Evolutionary conservation across 2,113 vertebrate species (phyloP).

Genomic region (Protomyctophum bolini): DNA sequence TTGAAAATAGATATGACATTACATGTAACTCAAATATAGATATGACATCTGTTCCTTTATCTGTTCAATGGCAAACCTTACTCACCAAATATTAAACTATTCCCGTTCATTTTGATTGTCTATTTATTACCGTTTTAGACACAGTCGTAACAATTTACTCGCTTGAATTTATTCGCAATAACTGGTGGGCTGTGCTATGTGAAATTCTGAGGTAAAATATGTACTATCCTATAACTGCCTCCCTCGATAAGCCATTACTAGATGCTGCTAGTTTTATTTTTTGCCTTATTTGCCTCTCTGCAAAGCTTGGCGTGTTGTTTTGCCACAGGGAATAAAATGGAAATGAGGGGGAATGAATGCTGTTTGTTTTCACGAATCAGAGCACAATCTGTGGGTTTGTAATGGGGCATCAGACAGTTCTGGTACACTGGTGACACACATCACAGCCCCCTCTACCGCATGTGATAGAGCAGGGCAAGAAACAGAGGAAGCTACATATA

Average conservation of each 20-base stretch:
- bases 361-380: slow-evolving; percentile 54
- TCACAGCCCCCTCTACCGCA: slow-evolving; percentile 17
- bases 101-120: slow-evolving; percentile 25
- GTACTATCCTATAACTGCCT: slow-evolving; percentile 35
- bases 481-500: slow-evolving; percentile 1
- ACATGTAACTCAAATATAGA: too few relatives aligned
- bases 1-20: too few relatives aligned
- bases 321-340: slow-evolving; percentile 49
- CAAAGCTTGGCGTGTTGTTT: slow-evolving; percentile 21
- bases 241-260: slow-evolving; percentile 26
- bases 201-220: slow-evolving; percentile 22
- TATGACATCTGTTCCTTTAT: too few relatives aligned
- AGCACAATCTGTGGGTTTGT: slow-evolving; percentile 31
- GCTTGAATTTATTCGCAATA: slow-evolving; percentile 43
- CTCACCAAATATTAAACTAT: not conserved
- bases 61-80: too few relatives aligned
- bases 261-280: slow-evolving; percentile 35
- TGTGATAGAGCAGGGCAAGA: not conserved
- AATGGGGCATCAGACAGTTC: slow-evolving; percentile 35
- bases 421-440: slow-evolving; percentile 32
- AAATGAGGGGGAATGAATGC: slow-evolving; percentile 44
- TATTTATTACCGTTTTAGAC: slow-evolving; percentile 17
- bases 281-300: slow-evolving; percentile 28
- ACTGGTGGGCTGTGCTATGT: slow-evolving; percentile 31
- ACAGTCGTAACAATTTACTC: slow-evolving; percentile 11